phyloP scores from a whole-genome alignment of 2,797 vertebrate species.

The Falco rusticolus region DNA sequence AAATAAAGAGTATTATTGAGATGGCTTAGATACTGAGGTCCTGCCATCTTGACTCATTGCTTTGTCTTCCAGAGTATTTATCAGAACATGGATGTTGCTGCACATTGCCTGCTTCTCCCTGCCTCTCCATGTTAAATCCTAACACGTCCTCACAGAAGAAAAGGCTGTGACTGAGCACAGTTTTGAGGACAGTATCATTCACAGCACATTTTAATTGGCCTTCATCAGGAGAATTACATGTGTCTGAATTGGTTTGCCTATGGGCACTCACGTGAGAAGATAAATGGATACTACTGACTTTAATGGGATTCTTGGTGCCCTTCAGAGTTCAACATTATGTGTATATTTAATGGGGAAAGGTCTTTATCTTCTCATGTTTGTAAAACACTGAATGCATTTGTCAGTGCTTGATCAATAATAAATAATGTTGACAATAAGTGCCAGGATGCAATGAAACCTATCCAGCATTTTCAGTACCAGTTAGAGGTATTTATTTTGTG shows the following conservation, averaged over 20 bases:
- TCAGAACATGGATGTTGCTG: not conserved
- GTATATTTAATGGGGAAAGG: not conserved
- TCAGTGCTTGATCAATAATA: conserved; percentile 47
- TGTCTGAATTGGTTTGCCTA: not conserved
- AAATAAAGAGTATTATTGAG: not conserved
- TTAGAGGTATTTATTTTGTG: not conserved
- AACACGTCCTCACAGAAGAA: not conserved
- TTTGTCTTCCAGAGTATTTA: not conserved
- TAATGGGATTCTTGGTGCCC: not conserved
- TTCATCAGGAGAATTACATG: not conserved
- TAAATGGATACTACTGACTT: not conserved
- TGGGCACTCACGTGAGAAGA: not conserved
- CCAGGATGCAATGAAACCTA: conserved; percentile 19
- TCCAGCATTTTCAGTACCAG: not conserved
- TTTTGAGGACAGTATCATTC: not conserved
- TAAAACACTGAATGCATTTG: conserved; percentile 6
- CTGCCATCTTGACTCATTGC: not conserved
- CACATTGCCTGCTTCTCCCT: not conserved
- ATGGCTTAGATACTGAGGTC: not conserved
- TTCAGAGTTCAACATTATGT: not conserved
- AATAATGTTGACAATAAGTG: conserved; percentile 1
- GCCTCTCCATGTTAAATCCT: not conserved
- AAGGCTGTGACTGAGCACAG: not conserved
- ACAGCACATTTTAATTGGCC: not conserved
- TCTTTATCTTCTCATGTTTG: not conserved